Base-by-base conservation (phyloP, 2,888 invertebrate species). In the Drosophila melanosoma region DNA sequence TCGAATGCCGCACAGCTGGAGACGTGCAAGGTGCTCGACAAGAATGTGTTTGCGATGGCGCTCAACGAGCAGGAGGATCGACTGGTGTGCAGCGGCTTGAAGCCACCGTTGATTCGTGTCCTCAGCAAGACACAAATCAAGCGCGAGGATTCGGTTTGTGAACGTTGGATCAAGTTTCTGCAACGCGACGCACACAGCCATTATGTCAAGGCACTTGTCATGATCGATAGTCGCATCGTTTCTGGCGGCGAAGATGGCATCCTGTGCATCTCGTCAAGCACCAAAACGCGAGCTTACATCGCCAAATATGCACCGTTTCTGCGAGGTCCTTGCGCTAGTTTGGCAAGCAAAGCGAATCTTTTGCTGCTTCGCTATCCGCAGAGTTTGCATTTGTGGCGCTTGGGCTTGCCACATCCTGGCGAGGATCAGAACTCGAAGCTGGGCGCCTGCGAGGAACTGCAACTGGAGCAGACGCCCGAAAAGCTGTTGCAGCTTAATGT, bases 181-280 rank as follows among this genome's bases (percentile, higher is more conserved):
- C 96, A 97, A 79, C 94, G 97, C 69, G 94, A 95, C 87, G 95
- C 97, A 58, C 98, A 99, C 92, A 96, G 96, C 56, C 98, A 99
- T 92, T 98, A 98, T 93, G 97, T 99, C 1, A 95, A 96, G 84
- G 95, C 96, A 0, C 92, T 98, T 59, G 94, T 95, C 3, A 94
- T 96, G 45, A 94, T 95, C 58, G 95, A 94, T 12, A 83, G 81
- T 33, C 94, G 95, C 88, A 93, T 98, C 23, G 95, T 96, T 82
- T 97, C 98, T 1, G 97, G 96, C 69, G 98, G 97, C 23, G 94
- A 96, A 42, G 97, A 97, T 92, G 96, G 97, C 1, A 96, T 97
- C 87, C 93, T 97, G 26, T 96, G 96, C 1, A 94, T 96, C 69
- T 96, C 96, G 12, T 96, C 95, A 1, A 42, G 54, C 86, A 95